Base-by-base conservation (phyloP, 2,113 vertebrate genomes). In the Cyprinus carpio region DNA sequence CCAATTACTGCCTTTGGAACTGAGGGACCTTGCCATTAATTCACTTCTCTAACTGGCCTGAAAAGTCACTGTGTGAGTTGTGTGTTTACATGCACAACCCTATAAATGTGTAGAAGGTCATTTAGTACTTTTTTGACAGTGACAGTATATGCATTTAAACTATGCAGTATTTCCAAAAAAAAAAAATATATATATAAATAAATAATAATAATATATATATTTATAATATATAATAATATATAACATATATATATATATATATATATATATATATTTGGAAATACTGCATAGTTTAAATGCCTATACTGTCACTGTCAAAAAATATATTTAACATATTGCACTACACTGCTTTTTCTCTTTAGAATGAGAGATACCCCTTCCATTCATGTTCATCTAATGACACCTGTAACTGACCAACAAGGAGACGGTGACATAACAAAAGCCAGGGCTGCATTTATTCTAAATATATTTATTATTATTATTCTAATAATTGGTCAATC, bases 1-100 rank as follows among this genome's bases (percentile, higher is more conserved):
- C 80, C 25, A 37, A 60, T 75, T 82, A 89, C 60, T 3, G 12
- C 79, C 23, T 40, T 43, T 8, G 31, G 25, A 79, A 85, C 49
- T 27, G 54, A 15, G 34, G 4, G 58, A 78, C 58, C 74, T 9
- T 51, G 37, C 58, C 40, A 12, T 49, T 16, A 72, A 54, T 46
- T 31, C n/a, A 29, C 46, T 76, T 51, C 29, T 58, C 0, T 46
- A 25, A 74, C 71, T 7, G 69, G 10, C 29, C 15, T 40, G 37
- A 29, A 74, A n/a, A 25, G 37, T 51, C 11, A 13, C 46, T 49
- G 46, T 10, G 40, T 46, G 43, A 49, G 12, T 13, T 13, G 2
- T n/a, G 4, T 40, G 40, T 25, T 49, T 25, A n/a, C 43, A 75
- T 49, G 3, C 43, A 29, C n/a, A 51, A 51, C 25, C 25, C 23